A percentile compares a stretch with the other conserved stretches of the same genome.
Evolutionary conservation across 2,888 invertebrate species (phyloP).

Genomic region (Caenorhabditis sinica): DNA sequence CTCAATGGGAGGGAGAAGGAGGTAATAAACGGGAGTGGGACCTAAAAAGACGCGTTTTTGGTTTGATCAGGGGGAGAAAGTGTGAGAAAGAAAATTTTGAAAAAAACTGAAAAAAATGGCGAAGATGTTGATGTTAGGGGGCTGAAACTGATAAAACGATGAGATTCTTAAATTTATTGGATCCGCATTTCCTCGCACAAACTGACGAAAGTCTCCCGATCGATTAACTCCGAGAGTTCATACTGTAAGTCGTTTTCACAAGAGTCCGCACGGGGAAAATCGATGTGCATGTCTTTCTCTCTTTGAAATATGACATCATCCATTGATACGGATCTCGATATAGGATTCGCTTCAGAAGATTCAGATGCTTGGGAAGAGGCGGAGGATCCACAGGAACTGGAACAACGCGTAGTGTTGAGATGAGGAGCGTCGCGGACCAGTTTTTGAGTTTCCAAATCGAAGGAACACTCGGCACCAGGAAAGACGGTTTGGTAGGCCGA

Average conservation of each 20-base stretch:
- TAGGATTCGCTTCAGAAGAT: background rate
- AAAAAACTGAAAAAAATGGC: background rate
- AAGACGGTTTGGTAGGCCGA: slow-evolving; percentile 76
- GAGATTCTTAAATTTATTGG: slow-evolving; percentile 5
- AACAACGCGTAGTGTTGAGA: background rate
- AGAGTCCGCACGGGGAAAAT: slow-evolving; percentile 24
- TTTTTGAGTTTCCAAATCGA: slow-evolving; percentile 69
- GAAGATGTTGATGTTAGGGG: background rate
- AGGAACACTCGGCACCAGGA: slow-evolving; percentile 77
- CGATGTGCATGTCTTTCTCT: background rate
- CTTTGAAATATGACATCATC: slow-evolving; percentile 36
- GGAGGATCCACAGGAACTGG: slow-evolving; percentile 10
- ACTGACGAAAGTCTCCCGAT: slow-evolving; percentile 25
- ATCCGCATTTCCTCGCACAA: slow-evolving; percentile 15
- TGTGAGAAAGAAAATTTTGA: background rate
- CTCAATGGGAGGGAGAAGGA: too few species aligned
- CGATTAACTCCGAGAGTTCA: slow-evolving; percentile 29
- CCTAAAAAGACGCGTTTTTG: too few species aligned
- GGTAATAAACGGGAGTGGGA: too few species aligned
- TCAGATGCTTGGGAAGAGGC: background rate
- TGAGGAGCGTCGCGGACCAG: slow-evolving; percentile 39
- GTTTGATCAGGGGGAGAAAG: slow-evolving; percentile 1
- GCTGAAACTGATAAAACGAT: background rate
- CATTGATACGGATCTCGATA: slow-evolving; percentile 41
- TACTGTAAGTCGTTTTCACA: slow-evolving; percentile 23